A percentile compares a stretch with the other conserved stretches of the same genome.
phyloP scores from a whole-genome alignment of 1,140 invertebrate genomes.

The Aradophagus sp. region DNA sequence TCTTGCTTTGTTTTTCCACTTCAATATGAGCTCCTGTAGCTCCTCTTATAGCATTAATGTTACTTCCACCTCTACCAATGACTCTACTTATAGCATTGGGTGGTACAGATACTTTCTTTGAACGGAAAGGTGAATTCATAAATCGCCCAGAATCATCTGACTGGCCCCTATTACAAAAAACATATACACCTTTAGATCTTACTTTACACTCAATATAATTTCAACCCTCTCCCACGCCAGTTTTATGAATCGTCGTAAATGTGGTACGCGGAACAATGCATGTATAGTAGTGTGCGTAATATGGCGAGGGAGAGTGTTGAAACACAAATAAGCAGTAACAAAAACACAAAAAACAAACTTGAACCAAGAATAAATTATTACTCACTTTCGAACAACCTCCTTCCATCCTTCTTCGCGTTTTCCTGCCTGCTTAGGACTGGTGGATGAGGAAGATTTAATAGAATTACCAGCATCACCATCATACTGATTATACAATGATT shows the following conservation, averaged over 20 bases:
- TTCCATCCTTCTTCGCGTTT: conserved; percentile 97
- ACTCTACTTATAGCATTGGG: conserved; percentile 95
- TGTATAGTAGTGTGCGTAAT: too few relatives aligned
- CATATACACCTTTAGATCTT: too few relatives aligned
- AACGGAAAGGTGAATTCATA: conserved; percentile 74
- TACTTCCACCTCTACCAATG: conserved; percentile 95
- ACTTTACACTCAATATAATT: too few relatives aligned
- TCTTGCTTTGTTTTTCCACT: conserved; percentile 97
- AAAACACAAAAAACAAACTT: too few relatives aligned
- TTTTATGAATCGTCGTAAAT: too few relatives aligned
- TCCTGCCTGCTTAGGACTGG: conserved; percentile 83
- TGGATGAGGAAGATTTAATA: conserved; percentile 68
- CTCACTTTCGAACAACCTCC: conserved; percentile 92
- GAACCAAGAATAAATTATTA: too few relatives aligned
- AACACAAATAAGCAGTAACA: too few relatives aligned
- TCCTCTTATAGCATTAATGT: conserved; percentile 96
- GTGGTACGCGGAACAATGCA: too few relatives aligned
- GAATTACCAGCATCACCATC: conserved; percentile 68
- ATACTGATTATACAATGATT: conserved; percentile 71
- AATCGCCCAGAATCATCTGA: conserved; percentile 72
- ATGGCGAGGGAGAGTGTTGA: too few relatives aligned
- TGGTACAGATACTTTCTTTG: conserved; percentile 93
- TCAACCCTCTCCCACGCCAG: too few relatives aligned
- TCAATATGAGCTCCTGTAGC: conserved; percentile 97
- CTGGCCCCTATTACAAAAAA: too few relatives aligned